Conservation (phyloP, 2,113 vertebrate species). For the Willisornis vidua region DNA sequence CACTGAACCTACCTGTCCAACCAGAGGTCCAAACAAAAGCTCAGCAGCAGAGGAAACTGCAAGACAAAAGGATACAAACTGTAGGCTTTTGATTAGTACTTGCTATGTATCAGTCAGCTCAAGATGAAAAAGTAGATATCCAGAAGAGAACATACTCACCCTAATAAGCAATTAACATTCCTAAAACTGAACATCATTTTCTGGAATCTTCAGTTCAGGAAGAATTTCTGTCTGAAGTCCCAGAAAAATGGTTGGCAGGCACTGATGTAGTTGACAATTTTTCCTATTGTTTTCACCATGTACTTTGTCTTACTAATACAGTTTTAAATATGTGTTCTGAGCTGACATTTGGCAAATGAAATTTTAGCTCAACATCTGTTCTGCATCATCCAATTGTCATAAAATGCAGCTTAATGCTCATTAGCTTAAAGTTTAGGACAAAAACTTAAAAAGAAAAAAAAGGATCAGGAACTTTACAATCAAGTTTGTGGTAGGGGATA, state of each 20-base stretch:
- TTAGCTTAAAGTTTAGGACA: neutral
- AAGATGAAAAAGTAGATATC: neutral
- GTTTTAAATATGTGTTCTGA: neutral
- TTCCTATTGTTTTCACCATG: neutral
- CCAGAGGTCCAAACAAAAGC: neutral
- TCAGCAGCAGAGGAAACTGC: neutral
- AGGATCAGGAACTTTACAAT: neutral
- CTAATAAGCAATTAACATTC: neutral
- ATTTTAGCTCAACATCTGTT: slow-evolving; percentile 39
- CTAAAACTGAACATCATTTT: neutral
- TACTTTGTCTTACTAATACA: neutral
- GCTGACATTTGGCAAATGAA: slow-evolving; percentile 7
- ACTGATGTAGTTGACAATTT: neutral
- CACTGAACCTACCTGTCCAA: neutral
- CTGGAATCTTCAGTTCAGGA: neutral
- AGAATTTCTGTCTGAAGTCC: neutral
- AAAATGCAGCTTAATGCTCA: neutral
- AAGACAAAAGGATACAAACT: neutral
- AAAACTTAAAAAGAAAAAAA: neutral
- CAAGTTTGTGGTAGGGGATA: neutral
- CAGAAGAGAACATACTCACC: neutral
- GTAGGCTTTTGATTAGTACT: neutral
- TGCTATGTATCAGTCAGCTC: neutral
- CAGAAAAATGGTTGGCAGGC: neutral
- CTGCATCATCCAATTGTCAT: neutral